Evolutionary conservation across 2,113 vertebrate genomes (phyloP).

Genomic region (Mugil cephalus): DNA sequence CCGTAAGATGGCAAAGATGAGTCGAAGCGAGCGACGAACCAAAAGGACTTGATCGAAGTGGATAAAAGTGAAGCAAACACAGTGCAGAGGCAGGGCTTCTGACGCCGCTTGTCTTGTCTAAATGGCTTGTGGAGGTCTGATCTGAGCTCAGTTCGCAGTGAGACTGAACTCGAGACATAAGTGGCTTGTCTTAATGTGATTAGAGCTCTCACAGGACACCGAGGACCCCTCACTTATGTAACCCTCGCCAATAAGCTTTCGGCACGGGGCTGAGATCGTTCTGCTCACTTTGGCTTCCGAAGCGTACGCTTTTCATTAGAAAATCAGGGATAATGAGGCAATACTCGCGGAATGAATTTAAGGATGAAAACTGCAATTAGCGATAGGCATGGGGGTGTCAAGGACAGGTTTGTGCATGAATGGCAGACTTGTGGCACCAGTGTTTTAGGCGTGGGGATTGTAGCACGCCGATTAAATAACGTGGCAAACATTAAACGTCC

Average conservation of each 20-base stretch:
- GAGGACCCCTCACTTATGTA: slow-evolving; percentile 32
- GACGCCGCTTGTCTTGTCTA: slow-evolving; percentile 54
- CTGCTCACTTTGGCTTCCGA: not conserved
- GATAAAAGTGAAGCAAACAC: slow-evolving; percentile 31
- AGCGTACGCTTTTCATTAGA: not conserved
- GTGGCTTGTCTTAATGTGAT: slow-evolving; percentile 80
- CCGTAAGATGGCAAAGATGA: slow-evolving; percentile 42
- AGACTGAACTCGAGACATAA: slow-evolving; percentile 58
- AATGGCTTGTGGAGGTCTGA: slow-evolving; percentile 46
- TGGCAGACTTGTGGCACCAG: not conserved
- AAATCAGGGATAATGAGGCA: not conserved
- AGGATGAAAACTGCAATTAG: not conserved
- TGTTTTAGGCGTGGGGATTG: not conserved
- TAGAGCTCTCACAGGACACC: slow-evolving; percentile 46
- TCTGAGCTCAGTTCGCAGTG: slow-evolving; percentile 65
- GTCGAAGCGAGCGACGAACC: too few relatives aligned
- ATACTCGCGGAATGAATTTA: not conserved
- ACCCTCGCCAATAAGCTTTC: slow-evolving; percentile 11
- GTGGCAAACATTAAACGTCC: not conserved
- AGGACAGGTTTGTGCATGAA: not conserved
- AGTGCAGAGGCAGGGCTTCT: slow-evolving; percentile 36
- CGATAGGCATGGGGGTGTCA: slow-evolving; percentile 8
- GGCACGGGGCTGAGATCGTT: not conserved
- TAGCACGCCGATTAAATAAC: slow-evolving; percentile 10
- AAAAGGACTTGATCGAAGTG: slow-evolving; percentile 56